A percentile compares a stretch with the other conserved stretches of the same genome.
Evolutionary conservation across 1,140 invertebrate species (phyloP).

Genomic region (Drosophila littoralis): DNA sequence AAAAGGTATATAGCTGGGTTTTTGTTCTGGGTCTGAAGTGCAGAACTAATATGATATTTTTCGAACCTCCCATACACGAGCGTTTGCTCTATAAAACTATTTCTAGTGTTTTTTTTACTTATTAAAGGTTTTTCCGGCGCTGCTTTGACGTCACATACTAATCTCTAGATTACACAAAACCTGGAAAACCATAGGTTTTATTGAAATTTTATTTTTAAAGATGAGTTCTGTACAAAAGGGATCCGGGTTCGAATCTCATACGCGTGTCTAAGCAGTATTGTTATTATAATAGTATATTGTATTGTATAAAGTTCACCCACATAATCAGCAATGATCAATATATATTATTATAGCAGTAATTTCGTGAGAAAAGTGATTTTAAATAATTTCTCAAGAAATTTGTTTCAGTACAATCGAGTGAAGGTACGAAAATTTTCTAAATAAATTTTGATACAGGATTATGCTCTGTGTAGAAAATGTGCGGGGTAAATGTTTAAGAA

Average conservation of each 20-base stretch:
- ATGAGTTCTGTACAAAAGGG: too few species aligned
- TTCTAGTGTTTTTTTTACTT: background rate
- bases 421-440: too few species aligned
- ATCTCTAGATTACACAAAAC: background rate
- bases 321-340: background rate
- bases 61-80: background rate
- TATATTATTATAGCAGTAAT: background rate
- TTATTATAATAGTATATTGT: background rate
- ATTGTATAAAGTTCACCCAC: background rate
- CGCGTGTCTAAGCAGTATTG: background rate
- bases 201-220: background rate
- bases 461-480: too few species aligned
- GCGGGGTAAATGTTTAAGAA: too few species aligned
- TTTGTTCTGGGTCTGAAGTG: background rate
- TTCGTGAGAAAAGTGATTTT: background rate
- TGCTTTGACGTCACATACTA: slow-evolving; percentile 10
- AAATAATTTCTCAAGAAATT: background rate
- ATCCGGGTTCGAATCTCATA: background rate
- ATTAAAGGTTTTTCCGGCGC: slow-evolving; percentile 1
- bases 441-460: too few species aligned
- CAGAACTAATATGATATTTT: background rate
- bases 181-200: background rate
- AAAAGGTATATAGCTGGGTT: too few species aligned
- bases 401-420: background rate
- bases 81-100: background rate